Evolutionary conservation across 2,797 vertebrate species (phyloP), one percentile per base, ranked within the genome.

Genomic region (Lutjanus argentimaculatus): DNA sequence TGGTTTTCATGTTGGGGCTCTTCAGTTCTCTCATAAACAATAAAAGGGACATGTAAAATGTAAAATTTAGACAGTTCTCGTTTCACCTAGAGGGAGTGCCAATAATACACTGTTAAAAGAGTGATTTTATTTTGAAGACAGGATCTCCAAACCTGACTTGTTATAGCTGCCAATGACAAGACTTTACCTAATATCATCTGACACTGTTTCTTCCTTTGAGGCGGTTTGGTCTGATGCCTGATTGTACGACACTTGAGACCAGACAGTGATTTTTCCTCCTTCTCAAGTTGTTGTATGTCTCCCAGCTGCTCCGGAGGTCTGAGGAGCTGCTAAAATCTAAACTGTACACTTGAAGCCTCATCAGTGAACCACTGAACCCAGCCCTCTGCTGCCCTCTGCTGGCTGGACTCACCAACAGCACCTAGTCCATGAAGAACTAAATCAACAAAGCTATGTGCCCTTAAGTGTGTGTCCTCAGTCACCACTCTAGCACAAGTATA

Each of bases 371-470:
- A 25, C 15, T 81, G 4, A 67, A 17, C 2, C 7, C 58, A 58
- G 62, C n/a, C 22, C 70, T 89, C 21, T 81, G 51, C 57, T 64
- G 2, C 90, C 70, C 86, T 70, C 91, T 88, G 77, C 63, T 91
- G 91, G 81, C 13, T 10, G 13, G 4, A 67, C 4, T 51, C 40
- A 40, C 22, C 46, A 53, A 6, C 19, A 58, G 10, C 57, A 53
- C 4, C 8, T 13, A 4, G 13, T 21, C 40, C 21, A 6, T 10
- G 11, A 22, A 1, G 4, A 46, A 36, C 1, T 12, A 14, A 13
- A 1, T 25, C 43, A 42, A 68, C 22, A 69, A 49, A 52, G 12
- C 3, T 8, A 11, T 46, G 15, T 43, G n/a, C 1, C 25, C 6
- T 19, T 19, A 11, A 7, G 7, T 14, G 11, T 15, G 3, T 71